phyloP scores from a whole-genome alignment of 2,888 invertebrate genomes.

The Metopia argyrocephala region DNA sequence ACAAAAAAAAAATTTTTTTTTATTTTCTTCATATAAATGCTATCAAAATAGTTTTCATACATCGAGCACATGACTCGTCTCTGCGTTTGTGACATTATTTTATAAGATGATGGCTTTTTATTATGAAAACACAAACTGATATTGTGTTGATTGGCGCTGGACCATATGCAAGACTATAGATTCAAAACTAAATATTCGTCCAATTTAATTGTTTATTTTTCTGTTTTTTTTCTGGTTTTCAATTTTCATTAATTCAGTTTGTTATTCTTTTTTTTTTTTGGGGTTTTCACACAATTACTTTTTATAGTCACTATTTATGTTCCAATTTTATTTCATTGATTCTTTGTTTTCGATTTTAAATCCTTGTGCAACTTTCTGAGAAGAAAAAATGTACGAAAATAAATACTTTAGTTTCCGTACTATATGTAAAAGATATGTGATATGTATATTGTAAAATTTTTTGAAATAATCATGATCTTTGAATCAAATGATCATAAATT shows the following conservation, averaged over 20 bases:
- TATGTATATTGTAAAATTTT: too few relatives aligned
- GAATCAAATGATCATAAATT: too few relatives aligned
- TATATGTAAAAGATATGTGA: too few relatives aligned
- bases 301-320: conserved; percentile 58
- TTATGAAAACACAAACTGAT: not conserved
- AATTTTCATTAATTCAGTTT: not conserved
- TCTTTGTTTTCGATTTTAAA: conserved; percentile 12
- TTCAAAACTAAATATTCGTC: not conserved
- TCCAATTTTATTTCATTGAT: conserved; percentile 44
- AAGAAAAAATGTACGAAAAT: not conserved
- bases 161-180: not conserved
- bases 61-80: conserved; percentile 29
- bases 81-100: conserved; percentile 42
- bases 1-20: conserved; percentile 6
- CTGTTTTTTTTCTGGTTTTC: not conserved
- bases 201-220: too few relatives aligned
- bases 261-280: conserved; percentile 5
- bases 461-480: too few relatives aligned
- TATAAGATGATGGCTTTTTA: not conserved
- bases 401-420: not conserved
- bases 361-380: conserved; percentile 1
- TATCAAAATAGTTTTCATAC: conserved; percentile 16
- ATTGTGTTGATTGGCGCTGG: not conserved
- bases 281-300: conserved; percentile 56
- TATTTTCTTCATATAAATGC: conserved; percentile 28